phyloP scores from a whole-genome alignment of 2,888 invertebrate genomes.

The Congeria kusceri region DNA sequence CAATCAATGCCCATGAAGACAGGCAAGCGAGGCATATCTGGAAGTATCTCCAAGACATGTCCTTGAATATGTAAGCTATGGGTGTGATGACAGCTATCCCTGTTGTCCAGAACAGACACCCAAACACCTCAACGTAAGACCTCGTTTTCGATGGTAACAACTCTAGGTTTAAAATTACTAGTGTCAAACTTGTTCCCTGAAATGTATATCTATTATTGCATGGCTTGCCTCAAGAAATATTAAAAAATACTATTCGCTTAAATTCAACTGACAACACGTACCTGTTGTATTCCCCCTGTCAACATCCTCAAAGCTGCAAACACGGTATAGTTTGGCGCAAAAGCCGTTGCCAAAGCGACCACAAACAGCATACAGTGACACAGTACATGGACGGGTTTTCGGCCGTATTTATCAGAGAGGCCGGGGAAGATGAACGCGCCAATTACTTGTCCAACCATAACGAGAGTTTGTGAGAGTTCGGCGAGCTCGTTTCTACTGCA shows the following conservation, averaged over 20 bases:
- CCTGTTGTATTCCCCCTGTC: constrained; percentile 62
- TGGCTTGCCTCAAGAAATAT: background rate
- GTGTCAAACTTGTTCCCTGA: constrained; percentile 67
- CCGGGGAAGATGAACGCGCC: constrained; percentile 76
- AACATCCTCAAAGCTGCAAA: constrained; percentile 59
- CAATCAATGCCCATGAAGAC: constrained; percentile 55
- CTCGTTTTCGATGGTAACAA: constrained; percentile 62
- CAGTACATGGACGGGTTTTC: constrained; percentile 53
- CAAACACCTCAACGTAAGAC: constrained; percentile 56
- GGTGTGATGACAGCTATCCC: constrained; percentile 61
- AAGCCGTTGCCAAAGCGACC: constrained; percentile 52
- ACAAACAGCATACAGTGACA: constrained; percentile 46
- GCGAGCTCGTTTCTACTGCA: constrained; percentile 72
- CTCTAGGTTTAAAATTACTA: constrained; percentile 69
- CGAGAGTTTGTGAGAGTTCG: constrained; percentile 77
- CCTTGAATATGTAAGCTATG: constrained; percentile 65
- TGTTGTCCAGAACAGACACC: constrained; percentile 64
- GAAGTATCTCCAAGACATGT: constrained; percentile 69
- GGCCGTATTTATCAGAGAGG: constrained; percentile 73
- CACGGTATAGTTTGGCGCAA: constrained; percentile 49
- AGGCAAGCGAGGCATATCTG: constrained; percentile 62
- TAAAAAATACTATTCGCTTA: background rate
- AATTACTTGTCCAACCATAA: constrained; percentile 76
- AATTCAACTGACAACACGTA: constrained; percentile 13
- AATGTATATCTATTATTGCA: background rate